A percentile compares a stretch with the other conserved stretches of the same genome.
These are phyloP conservation scores for Irena cyanogastra DNA, from an alignment of 2,113 vertebrate species.

Conservation along the genomic window DNA sequence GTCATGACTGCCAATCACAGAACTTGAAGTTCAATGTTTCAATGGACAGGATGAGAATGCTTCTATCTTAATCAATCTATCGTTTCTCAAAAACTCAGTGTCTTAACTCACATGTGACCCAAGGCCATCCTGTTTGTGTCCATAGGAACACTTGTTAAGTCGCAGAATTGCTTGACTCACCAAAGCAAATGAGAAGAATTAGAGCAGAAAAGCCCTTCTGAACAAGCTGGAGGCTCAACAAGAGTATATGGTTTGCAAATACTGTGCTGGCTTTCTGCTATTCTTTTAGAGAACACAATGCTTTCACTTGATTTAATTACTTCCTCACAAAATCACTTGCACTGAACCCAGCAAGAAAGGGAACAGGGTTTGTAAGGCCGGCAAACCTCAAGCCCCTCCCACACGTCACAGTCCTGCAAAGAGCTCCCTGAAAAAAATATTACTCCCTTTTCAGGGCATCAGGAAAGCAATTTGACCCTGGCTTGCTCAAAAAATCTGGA, in stretches of 20 bases:
- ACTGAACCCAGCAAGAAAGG: not conserved
- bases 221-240: not conserved
- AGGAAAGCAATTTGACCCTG: not conserved
- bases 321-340: not conserved
- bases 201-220: not conserved
- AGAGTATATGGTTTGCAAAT: not conserved
- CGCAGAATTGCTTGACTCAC: not conserved
- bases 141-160: not conserved
- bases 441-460: not conserved
- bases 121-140: not conserved
- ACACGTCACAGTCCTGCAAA: not conserved
- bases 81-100: not conserved
- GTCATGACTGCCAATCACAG: rapidly evolving
- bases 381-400: not conserved
- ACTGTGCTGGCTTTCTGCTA: not conserved
- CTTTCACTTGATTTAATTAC: not conserved
- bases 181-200: not conserved
- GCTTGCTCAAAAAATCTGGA: not conserved
- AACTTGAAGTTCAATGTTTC: not conserved
- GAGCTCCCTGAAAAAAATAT: not conserved
- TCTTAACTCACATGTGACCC: not conserved
- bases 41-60: not conserved
- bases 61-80: not conserved
- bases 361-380: not conserved
- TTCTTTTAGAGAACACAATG: not conserved